Evolutionary conservation across 2,888 invertebrate genomes (phyloP).

Genomic region (Eristalis pertinax): DNA sequence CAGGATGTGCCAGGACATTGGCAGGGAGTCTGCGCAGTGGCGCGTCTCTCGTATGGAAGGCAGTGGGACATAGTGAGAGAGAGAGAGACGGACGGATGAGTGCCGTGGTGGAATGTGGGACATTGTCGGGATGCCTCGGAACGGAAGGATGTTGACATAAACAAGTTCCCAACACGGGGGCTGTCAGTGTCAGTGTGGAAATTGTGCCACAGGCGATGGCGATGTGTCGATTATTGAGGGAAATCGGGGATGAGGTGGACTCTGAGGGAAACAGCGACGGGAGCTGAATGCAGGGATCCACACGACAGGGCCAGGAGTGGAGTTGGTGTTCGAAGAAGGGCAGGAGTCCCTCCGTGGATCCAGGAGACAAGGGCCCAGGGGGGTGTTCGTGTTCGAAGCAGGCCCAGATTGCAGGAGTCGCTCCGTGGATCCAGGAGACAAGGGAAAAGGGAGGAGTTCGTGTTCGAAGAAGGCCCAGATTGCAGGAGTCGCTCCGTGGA

Average conservation of each 20-base stretch:
- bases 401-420: no score
- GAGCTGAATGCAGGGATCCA: no score
- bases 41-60: neutral
- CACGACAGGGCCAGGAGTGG: no score
- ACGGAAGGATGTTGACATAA: conserved; percentile 57
- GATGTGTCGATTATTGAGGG: neutral
- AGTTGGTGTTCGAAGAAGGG: no score
- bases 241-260: no score
- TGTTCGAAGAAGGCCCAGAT: no score
- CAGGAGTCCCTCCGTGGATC: no score
- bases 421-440: no score
- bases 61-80: neutral
- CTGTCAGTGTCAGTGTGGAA: conserved; percentile 32
- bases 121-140: conserved; percentile 15
- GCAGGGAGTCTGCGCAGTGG: conserved; percentile 49
- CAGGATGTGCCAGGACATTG: neutral
- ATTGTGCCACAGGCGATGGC: conserved; percentile 8
- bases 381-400: no score
- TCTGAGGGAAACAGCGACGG: neutral
- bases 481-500: no score
- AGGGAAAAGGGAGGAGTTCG: no score
- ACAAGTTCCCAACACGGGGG: conserved; percentile 46
- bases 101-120: neutral
- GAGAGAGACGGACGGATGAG: neutral
- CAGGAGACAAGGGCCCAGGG: no score